Conservation (phyloP, 2,888 invertebrate species). For the Rhagonycha lutea region DNA sequence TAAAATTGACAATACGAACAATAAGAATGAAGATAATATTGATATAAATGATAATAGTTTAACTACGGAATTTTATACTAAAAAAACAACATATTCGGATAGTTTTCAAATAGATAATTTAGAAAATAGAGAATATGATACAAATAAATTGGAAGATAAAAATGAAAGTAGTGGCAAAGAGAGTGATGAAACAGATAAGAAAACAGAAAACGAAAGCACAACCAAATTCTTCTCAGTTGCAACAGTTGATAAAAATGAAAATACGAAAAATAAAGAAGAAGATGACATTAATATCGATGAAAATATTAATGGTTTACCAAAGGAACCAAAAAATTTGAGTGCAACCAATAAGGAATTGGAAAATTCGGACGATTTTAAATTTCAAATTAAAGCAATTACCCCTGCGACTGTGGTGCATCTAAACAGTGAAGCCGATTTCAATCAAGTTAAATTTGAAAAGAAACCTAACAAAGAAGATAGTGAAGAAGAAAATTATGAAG, state of each 20-base stretch:
- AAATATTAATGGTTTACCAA: not conserved
- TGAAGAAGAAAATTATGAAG: not conserved
- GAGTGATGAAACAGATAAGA: not conserved
- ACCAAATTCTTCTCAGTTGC: not conserved
- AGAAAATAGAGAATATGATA: not conserved
- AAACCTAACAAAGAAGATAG: not conserved
- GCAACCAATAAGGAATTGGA: not conserved
- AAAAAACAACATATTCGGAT: not conserved
- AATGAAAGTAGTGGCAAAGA: not conserved
- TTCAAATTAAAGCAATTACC: not conserved
- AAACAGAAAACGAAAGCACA: not conserved
- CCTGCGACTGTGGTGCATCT: not conserved
- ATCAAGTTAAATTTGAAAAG: not conserved
- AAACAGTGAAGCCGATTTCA: not conserved
- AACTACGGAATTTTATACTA: not conserved
- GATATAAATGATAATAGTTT: not conserved
- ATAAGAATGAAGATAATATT: not conserved
- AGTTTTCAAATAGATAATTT: not conserved
- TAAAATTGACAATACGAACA: not conserved
- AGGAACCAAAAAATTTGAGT: not conserved
- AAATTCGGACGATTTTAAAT: not conserved
- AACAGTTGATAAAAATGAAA: not conserved
- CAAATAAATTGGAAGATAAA: not conserved
- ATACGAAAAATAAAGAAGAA: not conserved
- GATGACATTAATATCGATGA: not conserved